These are phyloP conservation scores for Eilema sororculum DNA, from an alignment of 2,888 invertebrate genomes.

Conservation along the genomic window DNA sequence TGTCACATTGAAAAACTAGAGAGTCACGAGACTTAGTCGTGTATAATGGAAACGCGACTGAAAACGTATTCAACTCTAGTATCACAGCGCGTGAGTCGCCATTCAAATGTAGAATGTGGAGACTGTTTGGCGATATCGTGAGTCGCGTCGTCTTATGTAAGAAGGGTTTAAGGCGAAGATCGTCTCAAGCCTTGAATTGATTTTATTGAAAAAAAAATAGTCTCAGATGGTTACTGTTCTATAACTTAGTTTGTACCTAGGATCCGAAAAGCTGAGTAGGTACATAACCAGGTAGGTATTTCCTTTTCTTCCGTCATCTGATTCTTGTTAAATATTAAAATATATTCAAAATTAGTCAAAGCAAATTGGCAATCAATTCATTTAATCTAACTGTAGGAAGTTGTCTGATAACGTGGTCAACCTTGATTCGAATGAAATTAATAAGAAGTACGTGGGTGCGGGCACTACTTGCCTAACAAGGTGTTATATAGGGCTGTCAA, in stretches of 20 bases:
- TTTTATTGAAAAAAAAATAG: too few relatives aligned
- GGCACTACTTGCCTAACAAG: neutral
- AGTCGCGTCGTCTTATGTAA: too few relatives aligned
- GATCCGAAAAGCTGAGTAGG: neutral
- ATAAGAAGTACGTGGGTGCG: neutral
- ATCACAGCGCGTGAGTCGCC: too few relatives aligned
- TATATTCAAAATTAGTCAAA: neutral
- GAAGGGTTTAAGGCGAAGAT: neutral
- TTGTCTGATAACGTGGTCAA: neutral
- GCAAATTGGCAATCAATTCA: neutral
- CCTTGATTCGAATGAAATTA: neutral
- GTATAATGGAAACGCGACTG: too few relatives aligned
- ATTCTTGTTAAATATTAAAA: neutral
- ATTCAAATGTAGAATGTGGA: too few relatives aligned
- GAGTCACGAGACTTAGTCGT: too few relatives aligned
- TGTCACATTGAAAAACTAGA: too few relatives aligned
- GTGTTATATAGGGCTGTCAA: neutral
- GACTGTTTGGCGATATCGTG: too few relatives aligned
- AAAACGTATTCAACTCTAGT: too few relatives aligned
- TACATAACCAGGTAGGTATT: too few relatives aligned
- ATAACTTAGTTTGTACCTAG: neutral
- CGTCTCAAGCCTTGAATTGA: neutral
- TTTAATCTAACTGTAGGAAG: neutral
- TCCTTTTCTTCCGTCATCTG: neutral
- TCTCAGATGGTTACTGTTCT: neutral